Evolutionary conservation across 2,113 vertebrate genomes (phyloP), one percentile per base, ranked within the genome.

Genomic region (Trogon melanurus): DNA sequence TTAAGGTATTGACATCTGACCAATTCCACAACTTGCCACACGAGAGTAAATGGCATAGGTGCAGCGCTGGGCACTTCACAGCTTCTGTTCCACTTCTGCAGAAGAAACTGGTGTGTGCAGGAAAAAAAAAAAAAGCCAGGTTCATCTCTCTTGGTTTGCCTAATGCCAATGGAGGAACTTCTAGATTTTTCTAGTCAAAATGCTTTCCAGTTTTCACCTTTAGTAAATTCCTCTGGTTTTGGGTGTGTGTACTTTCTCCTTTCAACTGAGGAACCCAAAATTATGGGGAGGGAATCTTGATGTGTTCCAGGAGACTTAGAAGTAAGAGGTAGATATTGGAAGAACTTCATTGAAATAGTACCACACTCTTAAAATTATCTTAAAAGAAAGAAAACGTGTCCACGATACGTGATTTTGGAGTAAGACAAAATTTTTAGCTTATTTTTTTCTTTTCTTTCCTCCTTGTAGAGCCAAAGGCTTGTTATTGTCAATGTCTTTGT

Each of bases 51-150:
- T 30, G 19, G 18, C 19, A 23, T 60, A 69, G 34, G 45, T 82
- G 45, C 36, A 16, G 1, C 29, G 10, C 25, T 48, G 14, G 65
- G 25, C 11, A 34, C 41, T 74, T 82, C 7, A 13, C 30, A 27
- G 16, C 51, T 47, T 41, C 5, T 69, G 16, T 67, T 45, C 13
- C 45, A 47, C 45, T 7, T 25, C 10, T 26, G 32, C 34, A 48
- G 26, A 17, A 85, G 65, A 41, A 88, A 69, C 21, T 29, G 44
- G 13, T 60, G 27, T 36, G 44, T 38, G 47, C 51, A 53, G 41
- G 29, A 79, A 57, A 44, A 56, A 0, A 0, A 27, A 44, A 56
- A 0, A 0, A 27, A 5, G 1, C 11, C 16, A 34, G 16, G 41
- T 60, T 71, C 11, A 50, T 80, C 36, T 73, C 50, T 70, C 11